phyloP scores from a whole-genome alignment of 2,888 invertebrate species.

The Phaonia tiefii region DNA sequence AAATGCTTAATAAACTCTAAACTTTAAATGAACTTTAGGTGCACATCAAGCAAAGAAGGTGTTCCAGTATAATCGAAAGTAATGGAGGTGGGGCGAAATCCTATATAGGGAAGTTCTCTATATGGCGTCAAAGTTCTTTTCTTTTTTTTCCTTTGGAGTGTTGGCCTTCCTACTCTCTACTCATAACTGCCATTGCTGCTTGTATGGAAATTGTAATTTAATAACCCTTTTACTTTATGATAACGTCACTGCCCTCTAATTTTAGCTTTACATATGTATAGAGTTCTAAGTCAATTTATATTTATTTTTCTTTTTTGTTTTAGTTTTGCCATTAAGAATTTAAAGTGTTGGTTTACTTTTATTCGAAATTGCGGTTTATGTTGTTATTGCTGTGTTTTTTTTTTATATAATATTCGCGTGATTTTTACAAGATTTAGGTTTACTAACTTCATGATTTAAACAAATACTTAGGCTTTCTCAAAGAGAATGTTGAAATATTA shows the following conservation, averaged over 20 bases:
- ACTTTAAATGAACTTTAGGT: conserved; percentile 43
- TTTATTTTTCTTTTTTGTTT: conserved; percentile 1
- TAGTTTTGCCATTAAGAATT: neutral
- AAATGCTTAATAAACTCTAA: conserved; percentile 63
- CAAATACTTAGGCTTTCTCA: conserved; percentile 38
- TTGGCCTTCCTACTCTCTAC: neutral
- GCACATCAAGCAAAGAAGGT: too few species aligned
- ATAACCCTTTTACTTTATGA: conserved; percentile 48
- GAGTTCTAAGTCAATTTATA: conserved; percentile 3
- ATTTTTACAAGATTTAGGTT: conserved; percentile 19
- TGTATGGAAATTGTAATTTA: conserved; percentile 47
- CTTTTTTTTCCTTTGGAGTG: too few species aligned
- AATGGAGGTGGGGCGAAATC: neutral
- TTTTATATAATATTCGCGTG: conserved; percentile 55
- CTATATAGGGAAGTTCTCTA: neutral
- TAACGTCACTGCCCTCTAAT: conserved; percentile 24
- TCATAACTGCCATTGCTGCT: conserved; percentile 7
- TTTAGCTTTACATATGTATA: too few species aligned
- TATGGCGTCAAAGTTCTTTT: conserved; percentile 58
- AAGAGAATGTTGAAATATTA: conserved; percentile 14
- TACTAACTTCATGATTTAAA: conserved; percentile 45
- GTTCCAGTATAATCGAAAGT: too few species aligned
- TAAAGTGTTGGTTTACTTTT: conserved; percentile 23
- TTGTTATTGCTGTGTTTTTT: conserved; percentile 47
- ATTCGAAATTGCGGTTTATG: conserved; percentile 27